Evolutionary conservation across 2,113 vertebrate genomes (phyloP).

Genomic region (human): DNA sequence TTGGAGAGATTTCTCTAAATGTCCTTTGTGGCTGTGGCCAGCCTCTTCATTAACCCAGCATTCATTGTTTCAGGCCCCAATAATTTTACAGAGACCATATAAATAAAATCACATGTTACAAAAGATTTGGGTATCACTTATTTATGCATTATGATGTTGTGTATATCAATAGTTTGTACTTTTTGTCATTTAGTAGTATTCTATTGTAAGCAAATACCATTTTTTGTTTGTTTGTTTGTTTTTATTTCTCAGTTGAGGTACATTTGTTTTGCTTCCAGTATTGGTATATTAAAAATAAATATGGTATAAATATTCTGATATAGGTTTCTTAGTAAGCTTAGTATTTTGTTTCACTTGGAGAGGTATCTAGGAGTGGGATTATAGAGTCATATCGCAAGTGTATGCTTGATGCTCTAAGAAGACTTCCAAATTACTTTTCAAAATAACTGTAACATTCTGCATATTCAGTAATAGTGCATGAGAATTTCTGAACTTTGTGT

Average conservation of each 20-base stretch:
- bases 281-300: not conserved
- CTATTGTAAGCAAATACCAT: accelerated
- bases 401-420: not conserved
- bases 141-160: not conserved
- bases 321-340: not conserved
- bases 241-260: not conserved
- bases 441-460: not conserved
- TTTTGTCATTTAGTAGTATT: not conserved
- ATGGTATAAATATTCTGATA: not conserved
- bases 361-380: not conserved
- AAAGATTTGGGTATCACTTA: not conserved
- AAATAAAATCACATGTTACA: not conserved
- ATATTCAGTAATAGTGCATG: not conserved
- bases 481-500: not conserved
- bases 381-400: not conserved
- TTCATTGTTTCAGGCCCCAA: not conserved
- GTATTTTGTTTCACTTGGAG: not conserved
- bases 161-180: not conserved
- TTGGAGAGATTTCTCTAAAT: not conserved
- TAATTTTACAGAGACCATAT: not conserved
- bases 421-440: not conserved
- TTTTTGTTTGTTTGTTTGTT: not conserved
- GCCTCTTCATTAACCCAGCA: not conserved
- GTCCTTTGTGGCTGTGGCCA: accelerated
- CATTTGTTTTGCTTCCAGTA: not conserved